These are phyloP conservation scores for Euura lappo DNA, from an alignment of 1,140 invertebrate genomes.

Conservation along the genomic window DNA sequence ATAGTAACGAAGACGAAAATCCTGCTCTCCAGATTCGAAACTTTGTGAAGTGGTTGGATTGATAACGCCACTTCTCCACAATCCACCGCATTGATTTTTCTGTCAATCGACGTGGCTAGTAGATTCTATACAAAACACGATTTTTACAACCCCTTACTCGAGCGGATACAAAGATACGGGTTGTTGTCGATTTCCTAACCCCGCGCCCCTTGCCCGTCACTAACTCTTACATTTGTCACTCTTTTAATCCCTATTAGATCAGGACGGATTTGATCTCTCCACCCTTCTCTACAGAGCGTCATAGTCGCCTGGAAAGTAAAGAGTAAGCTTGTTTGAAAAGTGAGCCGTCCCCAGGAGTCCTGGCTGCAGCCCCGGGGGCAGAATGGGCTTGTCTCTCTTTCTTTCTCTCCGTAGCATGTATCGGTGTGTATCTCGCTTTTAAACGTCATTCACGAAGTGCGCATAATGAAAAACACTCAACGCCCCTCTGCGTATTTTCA, in stretches of 20 bases:
- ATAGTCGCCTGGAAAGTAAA: constrained; percentile 42
- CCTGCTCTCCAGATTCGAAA: no score
- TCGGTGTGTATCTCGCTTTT: neutral
- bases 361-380: neutral
- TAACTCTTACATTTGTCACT: constrained; percentile 51
- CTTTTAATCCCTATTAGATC: constrained; percentile 53
- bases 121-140: neutral
- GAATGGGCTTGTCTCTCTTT: neutral
- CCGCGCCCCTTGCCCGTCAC: constrained; percentile 26
- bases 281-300: constrained; percentile 18
- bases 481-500: neutral
- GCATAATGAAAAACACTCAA: neutral
- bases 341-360: constrained; percentile 33
- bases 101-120: no score
- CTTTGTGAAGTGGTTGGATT: no score
- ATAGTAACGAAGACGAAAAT: no score
- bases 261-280: constrained; percentile 41
- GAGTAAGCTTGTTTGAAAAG: constrained; percentile 51
- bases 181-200: neutral
- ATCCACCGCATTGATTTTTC: no score
- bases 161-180: neutral
- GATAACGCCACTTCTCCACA: no score
- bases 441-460: neutral
- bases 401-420: neutral
- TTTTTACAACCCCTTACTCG: neutral